Conservation (phyloP, 2,113 vertebrate species). For the Carassius auratus region DNA sequence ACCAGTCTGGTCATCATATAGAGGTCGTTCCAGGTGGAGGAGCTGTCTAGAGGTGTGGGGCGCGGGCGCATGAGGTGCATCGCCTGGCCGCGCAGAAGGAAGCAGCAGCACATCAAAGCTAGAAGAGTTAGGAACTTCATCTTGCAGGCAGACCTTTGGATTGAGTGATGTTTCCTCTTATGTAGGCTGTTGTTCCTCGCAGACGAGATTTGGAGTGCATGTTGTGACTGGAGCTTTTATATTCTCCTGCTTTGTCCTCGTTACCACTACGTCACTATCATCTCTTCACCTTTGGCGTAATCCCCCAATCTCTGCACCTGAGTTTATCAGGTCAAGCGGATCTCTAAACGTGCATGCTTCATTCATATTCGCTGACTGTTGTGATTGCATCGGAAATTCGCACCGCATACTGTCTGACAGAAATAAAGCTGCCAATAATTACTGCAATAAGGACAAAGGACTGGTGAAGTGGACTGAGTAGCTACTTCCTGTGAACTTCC, state of each 20-base stretch:
- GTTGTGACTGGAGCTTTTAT: constrained; percentile 41
- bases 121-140: constrained; percentile 49
- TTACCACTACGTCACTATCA: constrained; percentile 42
- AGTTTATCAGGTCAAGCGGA: constrained; percentile 33
- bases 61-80: background rate
- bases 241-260: constrained; percentile 27
- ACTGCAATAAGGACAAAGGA: background rate
- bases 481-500: constrained; percentile 19
- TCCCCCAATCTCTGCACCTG: constrained; percentile 41
- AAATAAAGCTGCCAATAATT: constrained; percentile 7
- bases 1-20: constrained; percentile 47
- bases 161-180: background rate
- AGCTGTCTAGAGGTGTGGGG: constrained; percentile 53
- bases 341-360: constrained; percentile 1
- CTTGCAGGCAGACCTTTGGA: no score
- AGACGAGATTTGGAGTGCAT: background rate
- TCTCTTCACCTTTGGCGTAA: constrained; percentile 30
- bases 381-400: constrained; percentile 42
- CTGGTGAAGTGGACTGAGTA: background rate
- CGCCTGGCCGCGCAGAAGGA: background rate
- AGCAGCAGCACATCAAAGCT: constrained; percentile 38
- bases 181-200: background rate
- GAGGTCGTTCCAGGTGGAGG: constrained; percentile 55
- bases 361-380: constrained; percentile 28
- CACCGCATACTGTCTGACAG: background rate